Percentiles rank a stretch among this genome's conserved stretches.
These are phyloP conservation scores for Aspidoscelis tigris DNA, from an alignment of 2,113 vertebrate genomes.

Conservation along the genomic window DNA sequence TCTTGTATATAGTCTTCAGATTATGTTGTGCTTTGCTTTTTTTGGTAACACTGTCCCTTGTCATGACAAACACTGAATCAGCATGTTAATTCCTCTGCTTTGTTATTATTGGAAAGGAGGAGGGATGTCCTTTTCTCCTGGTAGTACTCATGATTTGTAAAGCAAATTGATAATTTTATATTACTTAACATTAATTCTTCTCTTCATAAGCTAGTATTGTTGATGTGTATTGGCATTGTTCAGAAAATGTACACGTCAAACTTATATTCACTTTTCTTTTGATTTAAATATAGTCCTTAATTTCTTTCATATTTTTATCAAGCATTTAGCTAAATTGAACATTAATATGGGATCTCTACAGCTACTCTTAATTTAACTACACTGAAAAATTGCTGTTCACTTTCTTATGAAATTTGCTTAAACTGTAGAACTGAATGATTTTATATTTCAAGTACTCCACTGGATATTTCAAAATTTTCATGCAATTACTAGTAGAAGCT, in stretches of 20 bases:
- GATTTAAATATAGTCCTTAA: conserved; percentile 67
- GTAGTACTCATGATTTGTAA: conserved; percentile 73
- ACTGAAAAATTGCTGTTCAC: conserved; percentile 65
- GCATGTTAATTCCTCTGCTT: conserved; percentile 80
- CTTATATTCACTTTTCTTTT: conserved; percentile 70
- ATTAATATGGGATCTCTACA: conserved; percentile 62
- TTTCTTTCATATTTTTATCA: conserved; percentile 75
- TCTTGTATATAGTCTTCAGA: conserved; percentile 69
- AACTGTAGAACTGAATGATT: conserved; percentile 79
- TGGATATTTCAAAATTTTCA: conserved; percentile 76
- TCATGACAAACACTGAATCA: conserved; percentile 78
- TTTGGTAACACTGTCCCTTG: conserved; percentile 72
- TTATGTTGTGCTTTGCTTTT: conserved; percentile 68
- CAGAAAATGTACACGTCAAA: conserved; percentile 70
- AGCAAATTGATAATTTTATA: conserved; percentile 80
- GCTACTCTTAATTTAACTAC: conserved; percentile 61
- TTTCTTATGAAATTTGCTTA: conserved; percentile 74
- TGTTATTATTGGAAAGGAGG: conserved; percentile 57
- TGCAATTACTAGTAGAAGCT: conserved; percentile 58
- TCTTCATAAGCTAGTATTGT: conserved; percentile 78
- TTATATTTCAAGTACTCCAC: conserved; percentile 80
- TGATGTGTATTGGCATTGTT: conserved; percentile 78
- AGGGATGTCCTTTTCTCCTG: conserved; percentile 68
- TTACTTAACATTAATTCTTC: conserved; percentile 71
- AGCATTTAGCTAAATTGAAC: conserved; percentile 63